Percentiles rank a stretch among this genome's conserved stretches.
Evolutionary conservation across 1,140 invertebrate species (phyloP).

Genomic region (Dufourea novaeangliae): DNA sequence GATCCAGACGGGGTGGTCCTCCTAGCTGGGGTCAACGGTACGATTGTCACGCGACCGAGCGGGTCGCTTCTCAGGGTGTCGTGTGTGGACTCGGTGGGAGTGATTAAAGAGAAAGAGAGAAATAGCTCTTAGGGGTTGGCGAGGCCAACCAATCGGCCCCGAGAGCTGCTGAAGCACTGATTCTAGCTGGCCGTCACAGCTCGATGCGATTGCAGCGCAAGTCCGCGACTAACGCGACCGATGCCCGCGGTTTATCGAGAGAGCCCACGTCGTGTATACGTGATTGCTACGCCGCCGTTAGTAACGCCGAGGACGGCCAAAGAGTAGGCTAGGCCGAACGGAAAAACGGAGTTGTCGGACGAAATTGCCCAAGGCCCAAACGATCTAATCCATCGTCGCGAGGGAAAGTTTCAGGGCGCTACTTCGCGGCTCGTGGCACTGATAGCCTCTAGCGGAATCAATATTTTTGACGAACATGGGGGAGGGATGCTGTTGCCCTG

Average conservation of each 20-base stretch:
- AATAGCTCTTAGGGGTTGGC: constrained; percentile 36
- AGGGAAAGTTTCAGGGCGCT: neutral
- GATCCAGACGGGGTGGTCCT: neutral
- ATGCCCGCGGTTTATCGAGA: constrained; percentile 21
- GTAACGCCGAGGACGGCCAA: neutral
- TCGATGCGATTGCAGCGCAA: constrained; percentile 64
- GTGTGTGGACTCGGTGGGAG: constrained; percentile 16
- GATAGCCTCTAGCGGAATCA: constrained; percentile 4
- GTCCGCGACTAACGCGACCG: constrained; percentile 48
- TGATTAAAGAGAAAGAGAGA: constrained; percentile 11
- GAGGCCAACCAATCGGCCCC: constrained; percentile 73
- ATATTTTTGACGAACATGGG: constrained; percentile 16
- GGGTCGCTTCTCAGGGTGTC: constrained; percentile 17
- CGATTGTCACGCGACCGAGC: constrained; percentile 6
- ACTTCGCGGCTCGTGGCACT: neutral
- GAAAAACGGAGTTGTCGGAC: constrained; percentile 15
- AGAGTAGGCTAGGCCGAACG: constrained; percentile 15
- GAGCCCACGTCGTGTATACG: constrained; percentile 33
- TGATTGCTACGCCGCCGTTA: constrained; percentile 20
- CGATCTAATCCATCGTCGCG: neutral
- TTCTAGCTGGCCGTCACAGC: constrained; percentile 64
- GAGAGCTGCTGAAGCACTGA: constrained; percentile 74
- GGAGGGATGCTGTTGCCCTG: neutral
- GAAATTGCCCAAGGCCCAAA: constrained; percentile 31
- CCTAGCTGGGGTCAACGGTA: neutral